Base-by-base conservation (phyloP, 2,797 vertebrate species). In the Anguilla marmorata region DNA sequence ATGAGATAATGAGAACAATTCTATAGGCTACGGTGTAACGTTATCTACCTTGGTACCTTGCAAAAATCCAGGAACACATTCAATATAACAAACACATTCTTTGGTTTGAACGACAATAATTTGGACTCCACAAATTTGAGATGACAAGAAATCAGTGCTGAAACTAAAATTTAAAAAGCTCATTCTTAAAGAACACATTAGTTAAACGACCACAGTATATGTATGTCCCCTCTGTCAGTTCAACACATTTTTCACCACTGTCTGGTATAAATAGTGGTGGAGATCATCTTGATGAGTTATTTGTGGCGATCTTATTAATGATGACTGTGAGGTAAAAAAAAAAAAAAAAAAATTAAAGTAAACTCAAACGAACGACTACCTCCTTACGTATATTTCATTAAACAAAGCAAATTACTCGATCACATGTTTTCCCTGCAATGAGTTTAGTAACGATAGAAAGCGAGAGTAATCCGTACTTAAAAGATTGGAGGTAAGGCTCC, bases 401-500 rank as follows among this genome's bases (percentile, higher is more conserved):
- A 37, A 41, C 37, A 19, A 41, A 41, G 5, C 16, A 45, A 41
- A 37, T 41, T 41, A 45, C 37, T 21, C 7, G 33, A 79, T 19
- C 74, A 14, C 74, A 79, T 33, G 33, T 19, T 79, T 79, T 41
- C 6, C 41, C 37, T 3, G 74, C 74, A 41, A 41, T 33, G 74
- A 79, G 74, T 79, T 79, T 79, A 45, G 74, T 79, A 79, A 79
- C 12, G 37, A 79, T 45, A 82, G 37, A 50, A 86, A 74, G 27
- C 7, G 88, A 88, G 83, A 86, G 58, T 48, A 80, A 89, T 93
- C 90, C 95, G 87, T 95, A 95, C 95, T 95, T 95, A 91, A 90
- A 89, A 85, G 90, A 89, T 89, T 93, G 93, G 80, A 91, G 92
- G 90, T 91, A 91, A 90, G 84, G 93, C 92, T 95, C 93, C 96